Percentiles rank a stretch among this genome's conserved stretches.
These are phyloP conservation scores for Harlomillsia oculata DNA, from an alignment of 1,140 invertebrate species.

Conservation along the genomic window DNA sequence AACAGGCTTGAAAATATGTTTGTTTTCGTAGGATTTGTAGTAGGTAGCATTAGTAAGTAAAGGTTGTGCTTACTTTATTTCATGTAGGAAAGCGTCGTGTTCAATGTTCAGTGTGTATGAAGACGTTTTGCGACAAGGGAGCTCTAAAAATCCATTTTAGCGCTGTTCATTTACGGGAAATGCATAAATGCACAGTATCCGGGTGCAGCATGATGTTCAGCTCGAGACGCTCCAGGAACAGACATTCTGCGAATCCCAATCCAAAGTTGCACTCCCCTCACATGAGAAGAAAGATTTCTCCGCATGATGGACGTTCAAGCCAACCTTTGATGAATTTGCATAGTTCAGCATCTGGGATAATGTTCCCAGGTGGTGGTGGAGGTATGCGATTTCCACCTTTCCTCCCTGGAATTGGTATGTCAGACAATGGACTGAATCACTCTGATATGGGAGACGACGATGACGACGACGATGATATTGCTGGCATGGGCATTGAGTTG, in stretches of 20 bases:
- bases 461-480: neutral
- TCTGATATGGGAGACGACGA: neutral
- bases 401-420: constrained; percentile 1
- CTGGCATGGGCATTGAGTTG: neutral
- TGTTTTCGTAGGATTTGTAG: neutral
- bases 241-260: constrained; percentile 96
- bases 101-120: constrained; percentile 94
- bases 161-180: constrained; percentile 94
- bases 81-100: constrained; percentile 89
- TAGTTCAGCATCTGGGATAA: constrained; percentile 1
- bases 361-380: constrained; percentile 1
- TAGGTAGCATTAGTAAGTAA: too few species aligned
- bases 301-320: constrained; percentile 73
- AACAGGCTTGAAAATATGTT: neutral
- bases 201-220: constrained; percentile 99
- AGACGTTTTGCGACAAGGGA: constrained; percentile 99
- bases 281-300: constrained; percentile 78
- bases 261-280: constrained; percentile 96
- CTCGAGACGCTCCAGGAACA: constrained; percentile 74
- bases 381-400: constrained; percentile 9
- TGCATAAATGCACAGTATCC: constrained; percentile 98
- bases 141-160: constrained; percentile 99
- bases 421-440: neutral
- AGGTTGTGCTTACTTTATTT: neutral
- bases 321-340: constrained; percentile 22